Evolutionary conservation across 2,888 invertebrate genomes (phyloP), one percentile per base, ranked within the genome.

Genomic region (Cyclophora albipunctata): DNA sequence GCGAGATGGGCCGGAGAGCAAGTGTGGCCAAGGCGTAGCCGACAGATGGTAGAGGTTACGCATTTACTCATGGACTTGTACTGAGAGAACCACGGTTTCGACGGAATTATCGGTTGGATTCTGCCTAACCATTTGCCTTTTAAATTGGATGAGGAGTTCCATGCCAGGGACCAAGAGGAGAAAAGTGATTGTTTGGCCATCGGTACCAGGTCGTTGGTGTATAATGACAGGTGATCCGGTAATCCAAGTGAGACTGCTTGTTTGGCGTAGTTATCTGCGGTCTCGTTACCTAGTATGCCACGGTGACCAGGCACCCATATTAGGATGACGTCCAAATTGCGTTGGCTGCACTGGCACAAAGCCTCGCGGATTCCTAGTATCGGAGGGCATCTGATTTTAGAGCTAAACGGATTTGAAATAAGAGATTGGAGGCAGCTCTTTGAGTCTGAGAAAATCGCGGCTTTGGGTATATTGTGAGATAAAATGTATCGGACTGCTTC

Each of bases 1-100:
- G 41, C 33, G 1, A 55, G 40, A 41, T 48, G 48, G 4, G 57
- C 53, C 7, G 58, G 54, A 5, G 58, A 41, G 47, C 56, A 55
- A 3, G 7, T 34, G 42, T 57, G 56, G 5, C 52, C 55, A 7
- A 57, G 42, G 2, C 56, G 51, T 2, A 59, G 45, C 0, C 53
- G 46, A 40, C 48, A 49, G n/a, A 57, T 49, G 2, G 37, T 35
- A 5, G 53, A 54, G 3, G 46, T 54, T 2, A 45, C 40, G 3
- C 33, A 7, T 50, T 51, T 55, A 5, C 5, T 7, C 3, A 44
- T n/a, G 5, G 41, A 34, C 3, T 37, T 40, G 7, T 40, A 42
- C n/a, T 44, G 41, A 42, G 42, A 42, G 6, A 51, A 47, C 47
- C 50, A 51, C n/a, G 45, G 50, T 35, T 44, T 46, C 3, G 4